phyloP scores from a whole-genome alignment of 2,888 invertebrate genomes.

The Microctonus hyperodae region DNA sequence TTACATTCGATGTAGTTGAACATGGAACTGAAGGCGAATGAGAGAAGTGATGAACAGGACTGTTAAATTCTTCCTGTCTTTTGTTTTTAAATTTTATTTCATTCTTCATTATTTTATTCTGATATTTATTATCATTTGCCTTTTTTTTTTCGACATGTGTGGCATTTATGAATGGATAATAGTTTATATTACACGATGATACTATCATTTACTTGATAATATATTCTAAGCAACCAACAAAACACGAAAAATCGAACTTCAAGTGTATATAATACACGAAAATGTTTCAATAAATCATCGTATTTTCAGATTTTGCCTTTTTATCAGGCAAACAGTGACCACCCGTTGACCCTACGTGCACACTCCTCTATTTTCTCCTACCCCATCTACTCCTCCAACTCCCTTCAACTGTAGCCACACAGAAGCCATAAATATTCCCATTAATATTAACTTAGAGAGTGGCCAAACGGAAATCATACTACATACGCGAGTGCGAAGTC shows the following conservation, averaged over 20 bases:
- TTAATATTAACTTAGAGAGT: slow-evolving; percentile 62
- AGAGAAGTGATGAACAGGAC: background rate
- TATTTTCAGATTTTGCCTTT: slow-evolving; percentile 60
- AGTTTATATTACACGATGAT: slow-evolving; percentile 1
- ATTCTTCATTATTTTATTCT: slow-evolving; percentile 4
- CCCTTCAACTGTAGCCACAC: background rate
- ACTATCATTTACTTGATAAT: too few relatives aligned
- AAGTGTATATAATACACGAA: background rate
- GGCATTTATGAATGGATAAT: background rate
- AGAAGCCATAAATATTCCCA: slow-evolving; percentile 62
- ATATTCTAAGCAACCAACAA: background rate
- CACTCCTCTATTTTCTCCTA: background rate
- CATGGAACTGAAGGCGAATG: slow-evolving; percentile 13
- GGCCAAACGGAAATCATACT: slow-evolving; percentile 33
- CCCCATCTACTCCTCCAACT: slow-evolving; percentile 14
- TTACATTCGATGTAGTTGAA: slow-evolving; percentile 37
- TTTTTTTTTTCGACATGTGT: background rate
- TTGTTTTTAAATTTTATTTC: background rate
- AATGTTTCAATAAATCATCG: slow-evolving; percentile 57
- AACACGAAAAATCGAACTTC: background rate
- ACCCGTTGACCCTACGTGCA: slow-evolving; percentile 46
- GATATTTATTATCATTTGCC: background rate
- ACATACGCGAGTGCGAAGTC: slow-evolving; percentile 17
- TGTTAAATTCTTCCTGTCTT: background rate
- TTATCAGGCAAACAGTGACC: slow-evolving; percentile 56